phyloP scores from a whole-genome alignment of 2,888 invertebrate genomes.

The Drosophila robusta region DNA sequence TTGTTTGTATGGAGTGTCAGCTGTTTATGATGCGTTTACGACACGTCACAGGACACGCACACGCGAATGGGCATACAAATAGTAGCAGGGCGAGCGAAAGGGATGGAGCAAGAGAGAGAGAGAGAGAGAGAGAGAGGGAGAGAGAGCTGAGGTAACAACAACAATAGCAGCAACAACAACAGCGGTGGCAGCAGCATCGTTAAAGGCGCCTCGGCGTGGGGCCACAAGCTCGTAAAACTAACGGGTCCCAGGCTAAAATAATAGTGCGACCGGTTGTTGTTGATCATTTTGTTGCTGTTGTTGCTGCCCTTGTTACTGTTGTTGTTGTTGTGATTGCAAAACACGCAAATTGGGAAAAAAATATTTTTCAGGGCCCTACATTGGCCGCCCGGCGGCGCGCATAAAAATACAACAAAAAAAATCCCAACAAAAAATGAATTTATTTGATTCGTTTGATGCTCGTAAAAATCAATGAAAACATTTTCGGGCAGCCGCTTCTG shows the following conservation, averaged over 20 bases:
- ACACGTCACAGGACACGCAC: conserved; percentile 66
- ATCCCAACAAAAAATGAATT: conserved; percentile 54
- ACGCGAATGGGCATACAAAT: conserved; percentile 1
- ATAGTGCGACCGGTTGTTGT: conserved; percentile 35
- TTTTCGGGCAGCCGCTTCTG: conserved; percentile 52
- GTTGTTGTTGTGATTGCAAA: conserved; percentile 53
- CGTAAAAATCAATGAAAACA: conserved; percentile 80
- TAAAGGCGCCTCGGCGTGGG: conserved; percentile 45
- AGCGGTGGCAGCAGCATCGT: conserved; percentile 43
- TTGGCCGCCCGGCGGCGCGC: conserved; percentile 38
- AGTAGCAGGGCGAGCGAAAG: neutral
- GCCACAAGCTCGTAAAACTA: conserved; percentile 58
- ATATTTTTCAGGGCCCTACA: conserved; percentile 22
- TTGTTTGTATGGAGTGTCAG: conserved; percentile 30
- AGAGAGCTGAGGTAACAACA: conserved; percentile 8
- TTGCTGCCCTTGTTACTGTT: conserved; percentile 6
- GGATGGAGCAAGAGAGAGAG: no score
- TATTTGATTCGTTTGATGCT: conserved; percentile 75
- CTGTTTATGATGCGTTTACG: conserved; percentile 77
- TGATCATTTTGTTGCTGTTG: conserved; percentile 20
- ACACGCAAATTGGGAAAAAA: conserved; percentile 39
- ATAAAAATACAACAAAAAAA: conserved; percentile 38
- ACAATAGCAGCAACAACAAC: conserved; percentile 15
- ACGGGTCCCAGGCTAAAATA: conserved; percentile 46
- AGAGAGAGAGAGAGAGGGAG: neutral